Conservation (phyloP, 2,888 invertebrate species). For the Onthophagus sagittarius region DNA sequence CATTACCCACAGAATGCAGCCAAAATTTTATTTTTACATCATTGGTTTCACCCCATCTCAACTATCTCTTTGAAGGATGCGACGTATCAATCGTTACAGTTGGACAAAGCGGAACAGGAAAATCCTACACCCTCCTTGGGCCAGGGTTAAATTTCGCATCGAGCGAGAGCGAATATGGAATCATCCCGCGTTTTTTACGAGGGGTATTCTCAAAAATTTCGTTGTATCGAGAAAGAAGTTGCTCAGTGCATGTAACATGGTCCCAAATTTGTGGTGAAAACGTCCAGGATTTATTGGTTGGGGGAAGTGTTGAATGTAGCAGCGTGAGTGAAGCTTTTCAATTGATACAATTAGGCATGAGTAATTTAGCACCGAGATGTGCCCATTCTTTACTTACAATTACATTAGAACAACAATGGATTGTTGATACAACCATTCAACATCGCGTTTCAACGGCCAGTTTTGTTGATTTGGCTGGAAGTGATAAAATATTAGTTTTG, state of each 20-base stretch:
- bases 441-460: conserved; percentile 71
- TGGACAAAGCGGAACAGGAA: conserved; percentile 63
- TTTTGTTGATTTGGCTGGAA: conserved; percentile 66
- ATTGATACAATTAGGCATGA: conserved; percentile 64
- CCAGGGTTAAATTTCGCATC: conserved; percentile 59
- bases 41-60: conserved; percentile 63
- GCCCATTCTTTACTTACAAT: conserved; percentile 69
- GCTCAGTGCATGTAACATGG: conserved; percentile 66
- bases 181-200: conserved; percentile 67
- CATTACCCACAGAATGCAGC: conserved; percentile 57
- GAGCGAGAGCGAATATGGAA: conserved; percentile 67
- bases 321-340: conserved; percentile 67
- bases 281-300: conserved; percentile 56
- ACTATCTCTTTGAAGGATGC: conserved; percentile 67
- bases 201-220: conserved; percentile 66
- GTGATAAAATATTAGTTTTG: conserved; percentile 51
- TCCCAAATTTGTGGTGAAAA: conserved; percentile 69
- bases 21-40: conserved; percentile 63
- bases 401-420: conserved; percentile 71
- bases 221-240: conserved; percentile 62
- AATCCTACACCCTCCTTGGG: conserved; percentile 70
- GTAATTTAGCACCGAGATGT: conserved; percentile 54
- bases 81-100: conserved; percentile 71
- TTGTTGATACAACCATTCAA: conserved; percentile 63
- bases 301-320: conserved; percentile 56